Base-by-base conservation (phyloP, 2,113 vertebrate species). In the Aspiorhynchus laticeps region DNA sequence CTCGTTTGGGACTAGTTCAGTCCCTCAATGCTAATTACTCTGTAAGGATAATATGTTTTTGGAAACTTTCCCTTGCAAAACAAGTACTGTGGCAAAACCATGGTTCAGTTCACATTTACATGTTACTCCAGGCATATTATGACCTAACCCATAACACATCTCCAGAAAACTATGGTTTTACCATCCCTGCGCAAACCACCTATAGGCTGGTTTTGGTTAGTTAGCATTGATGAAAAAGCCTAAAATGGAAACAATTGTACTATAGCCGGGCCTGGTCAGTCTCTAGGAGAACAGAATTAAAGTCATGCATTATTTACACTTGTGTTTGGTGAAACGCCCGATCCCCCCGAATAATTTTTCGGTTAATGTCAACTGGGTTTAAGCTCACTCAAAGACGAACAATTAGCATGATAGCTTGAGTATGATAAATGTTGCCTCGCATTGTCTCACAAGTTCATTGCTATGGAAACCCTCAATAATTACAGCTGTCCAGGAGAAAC, bases 401-500 rank as follows among this genome's bases (percentile, higher is more conserved):
- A 43, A 43, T 65, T 63, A 26, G 36, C 36, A 65, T 43, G 59
- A 46, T 43, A 65, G 79, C 38, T 28, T 81, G n/a, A 46, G 28
- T 41, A 81, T 81, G 80, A 81, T 46, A 43, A 81, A 81, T 65
- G 79, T 65, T 28, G 38, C 38, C 59, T 24, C 15, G 51, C 14
- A 78, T 78, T 53, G 76, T 61, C 56, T 61, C 24, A 38, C 24
- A 81, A 65, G 36, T 81, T 81, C 69, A 84, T 77, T 19, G 2
- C 24, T 28, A 84, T 61, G 56, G 56, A 41, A 76, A 59, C n/a
- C n/a, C n/a, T n/a, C n/a, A n/a, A n/a, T n/a, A n/a, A n/a, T n/a
- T n/a, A n/a, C n/a, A 28, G 6, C n/a, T 73, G 77, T 26, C 19
- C 7, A n/a, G 41, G 19, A 61, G 48, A 51, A 78, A 53, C 10